These are phyloP conservation scores for Eulimnadia texana DNA, from an alignment of 1,140 invertebrate species.

Conservation along the genomic window DNA sequence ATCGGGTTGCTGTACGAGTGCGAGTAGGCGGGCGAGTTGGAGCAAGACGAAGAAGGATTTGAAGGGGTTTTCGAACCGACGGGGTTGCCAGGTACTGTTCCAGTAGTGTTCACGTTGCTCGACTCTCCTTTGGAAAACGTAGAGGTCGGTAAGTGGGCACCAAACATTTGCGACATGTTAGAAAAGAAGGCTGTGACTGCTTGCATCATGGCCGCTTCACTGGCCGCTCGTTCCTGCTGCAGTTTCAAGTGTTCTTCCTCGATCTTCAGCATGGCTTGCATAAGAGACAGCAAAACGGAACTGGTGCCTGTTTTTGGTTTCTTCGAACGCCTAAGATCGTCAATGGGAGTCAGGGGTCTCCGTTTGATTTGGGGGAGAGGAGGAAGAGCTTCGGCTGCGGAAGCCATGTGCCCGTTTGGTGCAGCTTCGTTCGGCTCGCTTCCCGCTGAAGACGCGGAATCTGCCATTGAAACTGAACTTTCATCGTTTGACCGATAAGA, in stretches of 20 bases:
- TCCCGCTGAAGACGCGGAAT: constrained; percentile 4
- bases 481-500: constrained; percentile 6
- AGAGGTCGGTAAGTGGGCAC: constrained; percentile 3
- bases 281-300: background rate
- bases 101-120: background rate
- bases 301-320: constrained; percentile 3
- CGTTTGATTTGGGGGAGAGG: constrained; percentile 3
- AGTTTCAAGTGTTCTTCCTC: constrained; percentile 16
- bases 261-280: constrained; percentile 16
- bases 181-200: constrained; percentile 17
- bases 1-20: constrained; percentile 13
- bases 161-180: constrained; percentile 16
- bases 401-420: constrained; percentile 9
- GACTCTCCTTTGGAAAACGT: constrained; percentile 2
- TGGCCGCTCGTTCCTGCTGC: constrained; percentile 15
- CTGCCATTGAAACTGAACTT: constrained; percentile 9
- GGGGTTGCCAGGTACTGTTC: background rate
- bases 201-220: constrained; percentile 16
- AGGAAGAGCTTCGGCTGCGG: background rate
- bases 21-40: constrained; percentile 14
- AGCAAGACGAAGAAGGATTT: constrained; percentile 15
- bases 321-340: background rate
- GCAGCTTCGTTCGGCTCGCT: constrained; percentile 10
- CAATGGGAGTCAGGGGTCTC: background rate
- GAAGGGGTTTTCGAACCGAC: constrained; percentile 13